These are phyloP conservation scores for Colossoma macropomum DNA, from an alignment of 2,113 vertebrate species.

Conservation along the genomic window DNA sequence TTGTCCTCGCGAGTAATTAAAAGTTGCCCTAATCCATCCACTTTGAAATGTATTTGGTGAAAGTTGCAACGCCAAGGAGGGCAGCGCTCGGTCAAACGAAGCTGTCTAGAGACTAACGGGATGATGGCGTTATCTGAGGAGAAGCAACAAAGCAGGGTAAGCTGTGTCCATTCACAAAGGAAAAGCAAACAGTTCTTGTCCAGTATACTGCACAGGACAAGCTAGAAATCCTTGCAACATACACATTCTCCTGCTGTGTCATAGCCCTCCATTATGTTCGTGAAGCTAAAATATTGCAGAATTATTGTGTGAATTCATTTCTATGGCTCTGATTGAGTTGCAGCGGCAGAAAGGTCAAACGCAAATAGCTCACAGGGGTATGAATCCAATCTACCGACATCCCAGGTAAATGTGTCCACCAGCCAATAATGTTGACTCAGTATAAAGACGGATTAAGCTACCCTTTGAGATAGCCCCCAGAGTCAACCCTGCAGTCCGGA, in stretches of 20 bases:
- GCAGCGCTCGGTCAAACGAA: neutral
- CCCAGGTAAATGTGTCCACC: conserved; percentile 12
- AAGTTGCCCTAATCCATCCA: conserved; percentile 69
- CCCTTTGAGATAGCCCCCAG: conserved; percentile 1
- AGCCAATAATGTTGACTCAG: conserved; percentile 3
- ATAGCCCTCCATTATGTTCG: neutral
- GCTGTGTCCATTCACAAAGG: neutral
- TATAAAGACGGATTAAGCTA: conserved; percentile 7
- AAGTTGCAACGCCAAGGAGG: conserved; percentile 52
- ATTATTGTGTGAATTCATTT: neutral
- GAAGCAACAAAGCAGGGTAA: neutral
- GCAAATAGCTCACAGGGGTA: conserved; percentile 21
- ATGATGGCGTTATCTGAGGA: neutral
- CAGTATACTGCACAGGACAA: too few species aligned
- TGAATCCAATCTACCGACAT: conserved; percentile 22
- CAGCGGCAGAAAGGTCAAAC: neutral
- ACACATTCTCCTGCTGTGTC: neutral
- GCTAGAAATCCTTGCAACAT: too few species aligned
- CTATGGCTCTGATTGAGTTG: neutral
- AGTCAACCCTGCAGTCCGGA: conserved; percentile 3
- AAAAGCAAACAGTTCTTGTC: too few species aligned
- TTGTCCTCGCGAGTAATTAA: conserved; percentile 61
- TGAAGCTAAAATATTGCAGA: too few species aligned
- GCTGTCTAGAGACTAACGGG: neutral
- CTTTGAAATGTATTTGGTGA: conserved; percentile 70